A percentile compares a stretch with the other conserved stretches of the same genome.
phyloP scores from a whole-genome alignment of 1,140 invertebrate genomes.

The Tetraneura akinire region DNA sequence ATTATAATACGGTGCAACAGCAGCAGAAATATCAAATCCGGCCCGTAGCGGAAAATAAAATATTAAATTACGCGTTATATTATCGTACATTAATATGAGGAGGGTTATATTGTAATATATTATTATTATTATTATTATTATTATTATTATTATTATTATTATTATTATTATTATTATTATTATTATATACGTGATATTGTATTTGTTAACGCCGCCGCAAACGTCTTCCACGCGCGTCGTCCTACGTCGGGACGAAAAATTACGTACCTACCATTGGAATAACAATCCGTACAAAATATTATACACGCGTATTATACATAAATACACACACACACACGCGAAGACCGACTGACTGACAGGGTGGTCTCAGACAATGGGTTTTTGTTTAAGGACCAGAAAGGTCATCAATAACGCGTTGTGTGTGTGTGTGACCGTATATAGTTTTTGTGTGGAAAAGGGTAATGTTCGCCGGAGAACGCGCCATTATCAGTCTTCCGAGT shows the following conservation, averaged over 20 bases:
- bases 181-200: not conserved
- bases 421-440: not conserved
- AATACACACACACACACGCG: not conserved
- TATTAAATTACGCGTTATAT: too few relatives aligned
- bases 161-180: too few relatives aligned
- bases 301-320: not conserved
- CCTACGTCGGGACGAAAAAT: not conserved
- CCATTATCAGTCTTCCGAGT: not conserved
- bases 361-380: constrained; percentile 46
- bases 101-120: too few relatives aligned
- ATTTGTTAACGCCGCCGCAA: not conserved
- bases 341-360: constrained; percentile 44
- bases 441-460: constrained; percentile 42
- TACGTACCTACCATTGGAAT: not conserved
- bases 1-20: too few relatives aligned
- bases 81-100: too few relatives aligned
- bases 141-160: too few relatives aligned
- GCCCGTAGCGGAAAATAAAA: too few relatives aligned
- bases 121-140: too few relatives aligned
- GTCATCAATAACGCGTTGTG: constrained; percentile 37
- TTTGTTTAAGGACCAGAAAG: constrained; percentile 45
- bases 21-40: too few relatives aligned
- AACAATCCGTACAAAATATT: not conserved
- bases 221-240: not conserved
- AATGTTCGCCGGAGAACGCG: constrained; percentile 40